phyloP scores from a whole-genome alignment of 1,140 invertebrate genomes.

The Amyelois transitella region DNA sequence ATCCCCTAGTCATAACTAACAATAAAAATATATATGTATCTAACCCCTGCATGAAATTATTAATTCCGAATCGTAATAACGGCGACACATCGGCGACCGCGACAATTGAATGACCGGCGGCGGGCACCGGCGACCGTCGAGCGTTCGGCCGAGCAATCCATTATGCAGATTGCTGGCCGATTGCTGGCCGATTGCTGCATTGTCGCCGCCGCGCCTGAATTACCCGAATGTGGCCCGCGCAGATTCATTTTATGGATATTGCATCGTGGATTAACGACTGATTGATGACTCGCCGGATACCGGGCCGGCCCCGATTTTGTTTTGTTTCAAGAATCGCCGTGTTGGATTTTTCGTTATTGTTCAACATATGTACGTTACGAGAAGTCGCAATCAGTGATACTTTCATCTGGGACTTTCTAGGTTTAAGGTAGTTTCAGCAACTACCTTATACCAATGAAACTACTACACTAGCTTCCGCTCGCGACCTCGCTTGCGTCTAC shows the following conservation, averaged over 20 bases:
- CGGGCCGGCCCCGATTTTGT: background rate
- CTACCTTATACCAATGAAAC: too few relatives aligned
- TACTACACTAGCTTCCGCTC: too few relatives aligned
- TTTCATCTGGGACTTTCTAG: too few relatives aligned
- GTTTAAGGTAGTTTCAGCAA: too few relatives aligned
- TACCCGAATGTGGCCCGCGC: constrained; percentile 41
- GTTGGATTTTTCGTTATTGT: too few relatives aligned
- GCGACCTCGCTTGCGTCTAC: too few relatives aligned
- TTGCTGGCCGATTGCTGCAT: constrained; percentile 65
- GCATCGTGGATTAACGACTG: constrained; percentile 54
- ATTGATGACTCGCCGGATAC: constrained; percentile 46
- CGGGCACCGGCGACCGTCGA: constrained; percentile 41
- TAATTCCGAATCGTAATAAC: constrained; percentile 56
- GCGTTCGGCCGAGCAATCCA: constrained; percentile 66
- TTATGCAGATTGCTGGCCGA: constrained; percentile 65
- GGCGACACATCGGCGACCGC: constrained; percentile 54
- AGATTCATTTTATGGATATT: constrained; percentile 62
- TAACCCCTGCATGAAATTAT: constrained; percentile 39
- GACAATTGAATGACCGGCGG: constrained; percentile 58
- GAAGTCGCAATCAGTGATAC: too few relatives aligned
- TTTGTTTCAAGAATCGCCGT: background rate
- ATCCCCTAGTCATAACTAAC: too few relatives aligned
- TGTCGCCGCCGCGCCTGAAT: constrained; percentile 52
- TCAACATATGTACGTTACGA: too few relatives aligned
- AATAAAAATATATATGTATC: background rate